Evolutionary conservation across 1,140 invertebrate species (phyloP).

Genomic region (Drosophila bifasciata): DNA sequence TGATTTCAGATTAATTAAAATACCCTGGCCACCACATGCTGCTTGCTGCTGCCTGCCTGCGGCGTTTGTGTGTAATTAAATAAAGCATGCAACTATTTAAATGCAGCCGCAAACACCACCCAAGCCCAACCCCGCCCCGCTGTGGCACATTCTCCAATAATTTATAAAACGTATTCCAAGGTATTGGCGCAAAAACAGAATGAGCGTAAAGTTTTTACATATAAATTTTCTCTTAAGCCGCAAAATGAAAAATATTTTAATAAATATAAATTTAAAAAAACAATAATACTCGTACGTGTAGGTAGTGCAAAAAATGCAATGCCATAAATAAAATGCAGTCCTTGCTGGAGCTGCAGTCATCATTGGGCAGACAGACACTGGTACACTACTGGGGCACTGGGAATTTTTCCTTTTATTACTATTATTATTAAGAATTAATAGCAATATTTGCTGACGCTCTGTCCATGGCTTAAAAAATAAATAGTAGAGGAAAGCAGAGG

Average conservation of each 20-base stretch:
- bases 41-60: slow-evolving; percentile 32
- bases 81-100: slow-evolving; percentile 62
- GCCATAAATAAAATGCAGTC: slow-evolving; percentile 57
- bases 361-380: slow-evolving; percentile 6
- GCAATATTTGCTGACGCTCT: slow-evolving; percentile 61
- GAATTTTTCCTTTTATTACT: slow-evolving; percentile 32
- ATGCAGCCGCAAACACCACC: slow-evolving; percentile 5
- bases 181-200: slow-evolving; percentile 26
- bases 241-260: slow-evolving; percentile 64
- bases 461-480: slow-evolving; percentile 33
- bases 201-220: not conserved
- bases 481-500: too few relatives aligned
- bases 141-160: slow-evolving; percentile 24
- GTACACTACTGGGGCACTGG: slow-evolving; percentile 7
- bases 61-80: slow-evolving; percentile 57
- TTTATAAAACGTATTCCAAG: slow-evolving; percentile 52
- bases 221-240: slow-evolving; percentile 68
- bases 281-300: slow-evolving; percentile 39
- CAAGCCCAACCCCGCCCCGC: not conserved
- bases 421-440: slow-evolving; percentile 75
- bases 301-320: slow-evolving; percentile 30
- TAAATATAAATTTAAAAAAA: slow-evolving; percentile 70
- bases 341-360: slow-evolving; percentile 32
- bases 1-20: slow-evolving; percentile 54
- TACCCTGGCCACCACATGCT: slow-evolving; percentile 30